These are phyloP conservation scores for Melanotaenia duboulayi DNA, from an alignment of 2,113 vertebrate genomes.

Conservation along the genomic window DNA sequence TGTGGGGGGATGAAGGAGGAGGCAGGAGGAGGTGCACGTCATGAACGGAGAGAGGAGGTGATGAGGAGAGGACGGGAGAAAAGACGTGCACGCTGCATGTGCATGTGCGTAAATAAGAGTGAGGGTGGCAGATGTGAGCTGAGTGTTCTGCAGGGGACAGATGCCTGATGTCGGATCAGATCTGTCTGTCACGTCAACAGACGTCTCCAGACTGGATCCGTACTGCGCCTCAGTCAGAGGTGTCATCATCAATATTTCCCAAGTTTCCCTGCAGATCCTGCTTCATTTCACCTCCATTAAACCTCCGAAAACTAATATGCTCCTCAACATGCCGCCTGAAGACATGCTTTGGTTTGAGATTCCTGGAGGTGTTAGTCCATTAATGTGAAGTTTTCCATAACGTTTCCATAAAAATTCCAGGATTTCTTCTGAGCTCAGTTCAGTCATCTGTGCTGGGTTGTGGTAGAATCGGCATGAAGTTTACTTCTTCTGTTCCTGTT, in stretches of 20 bases:
- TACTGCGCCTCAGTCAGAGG: neutral
- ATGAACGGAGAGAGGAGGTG: slow-evolving; percentile 3
- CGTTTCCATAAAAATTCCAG: too few species aligned
- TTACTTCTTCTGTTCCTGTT: too few species aligned
- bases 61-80: too few species aligned
- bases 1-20: slow-evolving; percentile 23
- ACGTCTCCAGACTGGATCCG: neutral
- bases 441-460: too few species aligned
- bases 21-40: neutral
- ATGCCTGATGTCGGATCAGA: slow-evolving; percentile 47
- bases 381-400: too few species aligned
- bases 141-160: slow-evolving; percentile 43
- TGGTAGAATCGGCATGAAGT: too few species aligned
- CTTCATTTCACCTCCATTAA: neutral
- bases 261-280: slow-evolving; percentile 27
- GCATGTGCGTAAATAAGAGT: slow-evolving; percentile 24
- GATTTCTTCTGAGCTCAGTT: too few species aligned
- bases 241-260: slow-evolving; percentile 13
- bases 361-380: too few species aligned
- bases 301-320: too few species aligned
- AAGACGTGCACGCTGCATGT: slow-evolving; percentile 1
- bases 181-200: slow-evolving; percentile 36
- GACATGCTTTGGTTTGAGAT: too few species aligned
- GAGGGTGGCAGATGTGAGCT: slow-evolving; percentile 37
- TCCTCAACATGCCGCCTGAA: too few species aligned